Percentiles rank a stretch among this genome's conserved stretches.
These are phyloP conservation scores for Boloria euphrosyne DNA, from an alignment of 2,888 invertebrate species.

Conservation along the genomic window DNA sequence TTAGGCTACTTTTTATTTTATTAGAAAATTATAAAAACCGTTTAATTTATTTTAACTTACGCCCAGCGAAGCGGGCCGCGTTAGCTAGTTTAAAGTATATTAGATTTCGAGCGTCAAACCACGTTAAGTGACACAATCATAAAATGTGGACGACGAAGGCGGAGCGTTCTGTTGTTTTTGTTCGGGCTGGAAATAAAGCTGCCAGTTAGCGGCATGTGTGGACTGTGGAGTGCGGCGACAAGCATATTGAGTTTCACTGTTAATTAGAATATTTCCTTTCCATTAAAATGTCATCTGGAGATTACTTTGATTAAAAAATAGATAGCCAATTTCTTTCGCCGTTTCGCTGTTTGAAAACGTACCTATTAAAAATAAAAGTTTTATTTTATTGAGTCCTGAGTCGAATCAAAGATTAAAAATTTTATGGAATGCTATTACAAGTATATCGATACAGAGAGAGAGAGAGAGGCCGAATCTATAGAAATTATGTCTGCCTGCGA, in stretches of 20 bases:
- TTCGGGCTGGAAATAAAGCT: conserved; percentile 7
- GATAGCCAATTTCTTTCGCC: no score
- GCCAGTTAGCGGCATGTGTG: not conserved
- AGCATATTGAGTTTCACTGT: not conserved
- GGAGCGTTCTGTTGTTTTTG: conserved; percentile 1
- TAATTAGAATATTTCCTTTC: not conserved
- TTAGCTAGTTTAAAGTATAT: not conserved
- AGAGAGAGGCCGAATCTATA: no score
- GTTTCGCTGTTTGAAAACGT: no score
- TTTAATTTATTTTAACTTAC: no score
- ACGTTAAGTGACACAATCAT: not conserved
- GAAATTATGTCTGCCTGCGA: no score
- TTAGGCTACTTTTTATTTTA: no score
- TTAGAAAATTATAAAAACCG: no score
- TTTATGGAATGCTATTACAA: no score
- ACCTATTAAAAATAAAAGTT: no score
- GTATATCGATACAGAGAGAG: no score
- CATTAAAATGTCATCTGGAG: not conserved
- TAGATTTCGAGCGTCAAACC: not conserved
- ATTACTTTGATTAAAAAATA: not conserved
- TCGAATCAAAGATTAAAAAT: no score
- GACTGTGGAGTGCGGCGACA: not conserved
- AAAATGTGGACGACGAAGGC: not conserved
- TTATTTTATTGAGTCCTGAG: no score
- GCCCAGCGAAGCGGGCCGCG: not conserved